Evolutionary conservation across 2,888 invertebrate species (phyloP), one percentile per base, ranked within the genome.

Genomic region (Lasioglossum malachurum): DNA sequence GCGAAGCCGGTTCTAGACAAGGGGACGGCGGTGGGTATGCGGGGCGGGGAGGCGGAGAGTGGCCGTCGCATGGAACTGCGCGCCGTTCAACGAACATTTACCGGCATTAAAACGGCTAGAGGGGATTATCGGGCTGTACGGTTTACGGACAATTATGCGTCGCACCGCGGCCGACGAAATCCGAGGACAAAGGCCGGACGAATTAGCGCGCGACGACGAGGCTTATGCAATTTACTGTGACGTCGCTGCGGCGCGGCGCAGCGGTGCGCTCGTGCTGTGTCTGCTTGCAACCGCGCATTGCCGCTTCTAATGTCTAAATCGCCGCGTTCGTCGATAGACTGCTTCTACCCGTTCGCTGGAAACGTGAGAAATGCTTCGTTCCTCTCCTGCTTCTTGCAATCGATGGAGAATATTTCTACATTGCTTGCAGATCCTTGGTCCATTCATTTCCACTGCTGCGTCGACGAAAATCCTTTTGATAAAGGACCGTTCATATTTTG

Each of bases 81-180:
- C 31, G 38, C 23, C 38, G 69, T 78, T 87, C 80, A 84, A 74
- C 23, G 82, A 89, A 76, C 86, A 27, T 82, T 87, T 76, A 75
- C 73, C 46, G 82, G 67, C 38, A 72, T 80, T 81, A 83, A 79
- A 80, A 73, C 69, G 71, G 78, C 72, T 78, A 44, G 53, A 27
- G 60, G 78, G 78, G 78, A 77, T 86, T 86, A 80, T 60, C 73
- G 64, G 69, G 78, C 53, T 80, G 76, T 53, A 72, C 27, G 46
- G 79, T 75, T 77, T 57, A 71, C 53, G 75, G 75, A 73, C 80
- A 83, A 86, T 87, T 87, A 73, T 80, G 71, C 74, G 77, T 46
- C 53, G 31, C 71, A 46, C 69, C 73, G 46, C 75, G 75, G 69
- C 72, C 46, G 38, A 75, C 46, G 69, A 77, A 71, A 75, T 77